Percentiles rank a stretch among this genome's conserved stretches.
phyloP scores from a whole-genome alignment of 2,888 invertebrate species.

The Amiota minor region DNA sequence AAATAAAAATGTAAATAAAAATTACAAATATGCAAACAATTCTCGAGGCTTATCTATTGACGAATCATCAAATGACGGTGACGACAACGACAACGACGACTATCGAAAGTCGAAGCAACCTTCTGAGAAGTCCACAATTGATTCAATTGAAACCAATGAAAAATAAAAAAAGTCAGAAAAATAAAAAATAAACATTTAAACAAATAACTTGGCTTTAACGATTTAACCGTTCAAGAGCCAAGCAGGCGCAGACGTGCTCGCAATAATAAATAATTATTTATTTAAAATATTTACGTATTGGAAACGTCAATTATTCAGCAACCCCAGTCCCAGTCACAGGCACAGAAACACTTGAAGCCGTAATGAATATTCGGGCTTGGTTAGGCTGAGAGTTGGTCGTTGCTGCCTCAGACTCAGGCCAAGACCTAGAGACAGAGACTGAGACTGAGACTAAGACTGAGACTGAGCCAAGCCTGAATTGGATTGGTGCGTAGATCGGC shows the following conservation, averaged over 20 bases:
- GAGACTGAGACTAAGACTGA: not conserved
- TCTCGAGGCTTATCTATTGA: not conserved
- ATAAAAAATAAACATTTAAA: constrained; percentile 37
- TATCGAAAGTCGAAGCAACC: constrained; percentile 17
- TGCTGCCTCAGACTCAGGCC: too few relatives aligned
- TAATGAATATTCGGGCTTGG: not conserved
- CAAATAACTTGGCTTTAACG: constrained; percentile 55
- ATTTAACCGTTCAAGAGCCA: constrained; percentile 55
- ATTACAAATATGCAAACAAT: not conserved
- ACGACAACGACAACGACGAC: not conserved
- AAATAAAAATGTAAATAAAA: not conserved
- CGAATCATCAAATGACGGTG: too few relatives aligned
- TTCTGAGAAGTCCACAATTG: constrained; percentile 45
- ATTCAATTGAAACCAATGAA: constrained; percentile 59
- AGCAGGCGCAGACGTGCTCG: constrained; percentile 20
- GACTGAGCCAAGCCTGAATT: constrained; percentile 7
- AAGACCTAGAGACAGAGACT: too few relatives aligned
- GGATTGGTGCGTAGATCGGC: not conserved
- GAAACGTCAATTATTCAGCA: constrained; percentile 22
- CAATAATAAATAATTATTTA: constrained; percentile 24
- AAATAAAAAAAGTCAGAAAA: constrained; percentile 36
- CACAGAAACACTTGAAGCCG: not conserved
- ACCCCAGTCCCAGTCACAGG: constrained; percentile 1
- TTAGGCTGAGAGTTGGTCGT: not conserved
- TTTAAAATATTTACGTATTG: constrained; percentile 22